Conservation (phyloP, 2,888 invertebrate genomes). For the Tipula confusa region DNA sequence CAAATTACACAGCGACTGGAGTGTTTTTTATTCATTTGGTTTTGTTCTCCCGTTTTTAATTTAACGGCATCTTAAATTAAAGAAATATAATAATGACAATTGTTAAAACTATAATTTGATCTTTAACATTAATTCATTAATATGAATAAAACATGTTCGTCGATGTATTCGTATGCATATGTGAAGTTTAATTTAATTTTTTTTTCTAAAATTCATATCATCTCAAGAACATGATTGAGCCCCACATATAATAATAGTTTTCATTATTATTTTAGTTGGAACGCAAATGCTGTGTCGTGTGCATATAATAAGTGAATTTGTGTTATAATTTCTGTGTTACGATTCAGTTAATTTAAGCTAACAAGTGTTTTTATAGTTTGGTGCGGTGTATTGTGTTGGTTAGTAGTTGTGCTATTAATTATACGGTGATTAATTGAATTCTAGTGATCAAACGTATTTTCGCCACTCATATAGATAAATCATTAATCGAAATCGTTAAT, state of each 20-base stretch:
- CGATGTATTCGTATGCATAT: background rate
- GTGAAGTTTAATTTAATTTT: background rate
- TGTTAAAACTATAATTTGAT: conserved; percentile 38
- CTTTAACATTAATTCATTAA: conserved; percentile 20
- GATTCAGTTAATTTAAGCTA: background rate
- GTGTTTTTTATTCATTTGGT: background rate
- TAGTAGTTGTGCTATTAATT: background rate
- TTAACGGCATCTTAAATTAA: conserved; percentile 43
- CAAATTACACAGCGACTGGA: background rate
- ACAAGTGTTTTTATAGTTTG: background rate
- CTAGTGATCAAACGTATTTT: too few species aligned
- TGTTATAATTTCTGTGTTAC: background rate
- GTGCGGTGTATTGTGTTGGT: background rate
- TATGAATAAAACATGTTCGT: background rate
- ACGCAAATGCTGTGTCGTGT: background rate
- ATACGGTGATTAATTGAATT: background rate
- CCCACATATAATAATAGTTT: background rate
- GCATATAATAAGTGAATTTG: background rate
- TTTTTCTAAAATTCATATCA: conserved; percentile 8
- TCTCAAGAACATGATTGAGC: background rate
- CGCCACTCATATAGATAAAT: too few species aligned
- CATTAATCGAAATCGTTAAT: too few species aligned
- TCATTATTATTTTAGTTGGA: background rate
- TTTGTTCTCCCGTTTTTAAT: background rate
- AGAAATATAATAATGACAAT: conserved; percentile 50